Conservation (phyloP, 2,888 invertebrate species). For the Psylliodes chrysocephalus region DNA sequence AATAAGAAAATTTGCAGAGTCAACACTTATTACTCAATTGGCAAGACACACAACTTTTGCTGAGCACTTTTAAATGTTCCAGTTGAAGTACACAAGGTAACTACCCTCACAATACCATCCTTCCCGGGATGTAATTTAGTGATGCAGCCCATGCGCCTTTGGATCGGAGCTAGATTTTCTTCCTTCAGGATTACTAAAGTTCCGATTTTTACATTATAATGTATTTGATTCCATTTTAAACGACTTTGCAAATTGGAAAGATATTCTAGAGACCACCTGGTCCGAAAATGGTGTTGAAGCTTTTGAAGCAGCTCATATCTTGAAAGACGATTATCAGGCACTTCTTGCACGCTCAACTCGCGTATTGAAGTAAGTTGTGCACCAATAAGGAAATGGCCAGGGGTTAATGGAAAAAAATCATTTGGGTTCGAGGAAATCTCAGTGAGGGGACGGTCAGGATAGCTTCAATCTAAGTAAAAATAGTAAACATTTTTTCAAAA, state of each 20-base stretch:
- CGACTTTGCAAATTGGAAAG: too few relatives aligned
- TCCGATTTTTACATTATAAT: not conserved
- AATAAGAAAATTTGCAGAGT: too few relatives aligned
- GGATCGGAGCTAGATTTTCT: not conserved
- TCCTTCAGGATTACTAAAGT: not conserved
- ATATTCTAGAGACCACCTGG: too few relatives aligned
- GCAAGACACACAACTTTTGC: not conserved
- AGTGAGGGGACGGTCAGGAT: not conserved
- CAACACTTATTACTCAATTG: too few relatives aligned
- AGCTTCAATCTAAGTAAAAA: constrained; percentile 3
- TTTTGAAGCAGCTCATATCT: not conserved
- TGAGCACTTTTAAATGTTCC: not conserved
- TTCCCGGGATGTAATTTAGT: not conserved
- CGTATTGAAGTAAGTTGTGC: not conserved
- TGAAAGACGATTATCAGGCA: constrained; percentile 5
- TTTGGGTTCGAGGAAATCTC: not conserved
- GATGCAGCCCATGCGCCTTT: not conserved
- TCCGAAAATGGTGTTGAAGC: too few relatives aligned
- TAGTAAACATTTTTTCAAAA: constrained; percentile 4
- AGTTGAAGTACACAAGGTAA: not conserved
- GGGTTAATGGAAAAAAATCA: constrained; percentile 8
- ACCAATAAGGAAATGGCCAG: constrained; percentile 15
- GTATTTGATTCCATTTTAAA: too few relatives aligned
- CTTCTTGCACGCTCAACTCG: not conserved
- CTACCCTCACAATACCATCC: not conserved